Evolutionary conservation across 2,113 vertebrate species (phyloP), one percentile per base, ranked within the genome.

Genomic region (Pterocles gutturalis): DNA sequence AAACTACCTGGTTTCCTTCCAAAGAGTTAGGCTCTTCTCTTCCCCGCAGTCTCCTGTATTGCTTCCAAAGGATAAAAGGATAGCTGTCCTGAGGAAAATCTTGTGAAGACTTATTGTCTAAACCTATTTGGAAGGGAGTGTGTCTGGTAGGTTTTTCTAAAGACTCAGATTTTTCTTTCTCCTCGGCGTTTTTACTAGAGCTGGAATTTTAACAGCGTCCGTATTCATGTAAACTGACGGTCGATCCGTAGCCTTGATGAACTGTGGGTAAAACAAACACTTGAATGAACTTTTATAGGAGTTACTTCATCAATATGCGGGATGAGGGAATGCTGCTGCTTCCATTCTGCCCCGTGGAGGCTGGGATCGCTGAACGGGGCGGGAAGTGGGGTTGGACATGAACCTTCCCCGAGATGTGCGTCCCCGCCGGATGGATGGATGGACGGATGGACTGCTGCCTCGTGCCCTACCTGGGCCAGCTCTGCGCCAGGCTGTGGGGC

Each of bases 341-440:
- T 54, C 62, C 8, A 2, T 36, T 58, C 65, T 54, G 28, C 29
- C 49, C 41, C 11, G 4, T 46, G 43, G 49, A n/a, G 46, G 43
- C 83, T 78, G 60, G 61, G 83, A 9, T 29, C 31, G 21, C 45
- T 33, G 33, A 9, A 7, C 2, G 5, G 65, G 60, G 36, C 0
- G 8, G 25, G 33, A 1, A 20, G 6, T 10, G 48, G 29, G 25
- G 28, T 9, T 71, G 86, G 12, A 1, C 4, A 2, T 36, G 3
- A 7, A 24, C 22, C 24, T 20, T 5, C 18, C 0, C 10, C 0
- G 33, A 53, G 58, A 17, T 7, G 25, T 5, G 28, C 33, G 62
- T 89, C 71, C 48, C 1, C 0, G 11, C 22, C 55, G 58, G 38
- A 41, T 12, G 11, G 38, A 41, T 41, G 38, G 38, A 41, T 38